Percentiles rank a stretch among this genome's conserved stretches.
These are phyloP conservation scores for Scaptodrosophila latifasciaeformis DNA, from an alignment of 2,888 invertebrate genomes.

Conservation along the genomic window DNA sequence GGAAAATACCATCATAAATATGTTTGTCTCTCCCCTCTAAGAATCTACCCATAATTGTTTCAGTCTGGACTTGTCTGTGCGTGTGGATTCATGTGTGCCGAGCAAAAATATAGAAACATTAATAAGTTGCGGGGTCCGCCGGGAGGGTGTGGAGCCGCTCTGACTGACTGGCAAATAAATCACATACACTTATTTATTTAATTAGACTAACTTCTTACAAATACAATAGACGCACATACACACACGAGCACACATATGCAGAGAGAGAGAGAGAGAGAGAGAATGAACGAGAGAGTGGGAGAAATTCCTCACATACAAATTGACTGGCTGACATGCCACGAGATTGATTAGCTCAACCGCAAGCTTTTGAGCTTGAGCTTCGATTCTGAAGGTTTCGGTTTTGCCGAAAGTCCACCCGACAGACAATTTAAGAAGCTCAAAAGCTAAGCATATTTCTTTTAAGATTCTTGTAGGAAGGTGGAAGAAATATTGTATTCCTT, in stretches of 20 bases:
- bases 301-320: no score
- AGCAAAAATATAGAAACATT: constrained; percentile 14
- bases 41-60: no score
- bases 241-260: neutral
- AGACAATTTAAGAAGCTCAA: no score
- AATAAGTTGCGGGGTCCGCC: constrained; percentile 15
- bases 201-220: constrained; percentile 67
- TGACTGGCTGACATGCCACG: constrained; percentile 66
- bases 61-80: no score
- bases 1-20: no score
- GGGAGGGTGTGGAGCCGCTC: neutral
- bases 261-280: no score
- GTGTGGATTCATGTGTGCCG: no score
- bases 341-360: constrained; percentile 64
- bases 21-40: no score
- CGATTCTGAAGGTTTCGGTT: neutral
- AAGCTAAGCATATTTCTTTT: no score
- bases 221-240: constrained; percentile 54
- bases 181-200: constrained; percentile 68
- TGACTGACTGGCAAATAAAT: constrained; percentile 56
- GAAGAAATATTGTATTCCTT: no score
- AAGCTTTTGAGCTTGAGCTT: constrained; percentile 48
- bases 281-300: no score
- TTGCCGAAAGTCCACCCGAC: neutral
- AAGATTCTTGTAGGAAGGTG: no score